Evolutionary conservation across 1,140 invertebrate genomes (phyloP).

Genomic region (Pollicipes pollicipes): DNA sequence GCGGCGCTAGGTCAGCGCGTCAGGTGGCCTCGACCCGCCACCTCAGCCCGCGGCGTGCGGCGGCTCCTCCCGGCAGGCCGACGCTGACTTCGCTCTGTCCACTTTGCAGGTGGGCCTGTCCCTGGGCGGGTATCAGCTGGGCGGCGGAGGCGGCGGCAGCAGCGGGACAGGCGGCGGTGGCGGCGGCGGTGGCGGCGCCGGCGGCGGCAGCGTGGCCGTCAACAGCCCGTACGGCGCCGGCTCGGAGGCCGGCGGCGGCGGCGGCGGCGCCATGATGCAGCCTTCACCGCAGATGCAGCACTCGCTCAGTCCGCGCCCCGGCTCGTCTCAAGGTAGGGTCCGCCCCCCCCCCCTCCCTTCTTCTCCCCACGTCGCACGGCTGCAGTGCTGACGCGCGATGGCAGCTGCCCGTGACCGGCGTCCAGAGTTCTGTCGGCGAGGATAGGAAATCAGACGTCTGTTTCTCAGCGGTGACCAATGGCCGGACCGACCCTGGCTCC

Average conservation of each 20-base stretch:
- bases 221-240: slow-evolving; percentile 51
- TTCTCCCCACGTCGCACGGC: no score
- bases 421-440: no score
- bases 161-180: neutral
- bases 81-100: neutral
- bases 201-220: slow-evolving; percentile 44
- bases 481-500: no score
- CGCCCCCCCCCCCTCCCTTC: no score
- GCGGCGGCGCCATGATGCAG: slow-evolving; percentile 63
- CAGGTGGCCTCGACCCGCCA: no score
- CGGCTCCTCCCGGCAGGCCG: no score
- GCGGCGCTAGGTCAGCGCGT: no score
- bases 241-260: slow-evolving; percentile 48
- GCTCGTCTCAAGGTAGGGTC: slow-evolving; percentile 69
- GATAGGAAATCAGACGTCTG: no score
- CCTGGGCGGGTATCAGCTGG: neutral
- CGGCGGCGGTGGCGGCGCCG: neutral
- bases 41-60: no score
- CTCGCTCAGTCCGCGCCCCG: slow-evolving; percentile 80
- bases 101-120: neutral
- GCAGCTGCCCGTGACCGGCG: no score
- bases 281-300: slow-evolving; percentile 82
- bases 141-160: neutral
- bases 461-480: no score
- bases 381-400: no score